These are phyloP conservation scores for Sycophila sp. DNA, from an alignment of 1,140 invertebrate genomes.

Conservation along the genomic window DNA sequence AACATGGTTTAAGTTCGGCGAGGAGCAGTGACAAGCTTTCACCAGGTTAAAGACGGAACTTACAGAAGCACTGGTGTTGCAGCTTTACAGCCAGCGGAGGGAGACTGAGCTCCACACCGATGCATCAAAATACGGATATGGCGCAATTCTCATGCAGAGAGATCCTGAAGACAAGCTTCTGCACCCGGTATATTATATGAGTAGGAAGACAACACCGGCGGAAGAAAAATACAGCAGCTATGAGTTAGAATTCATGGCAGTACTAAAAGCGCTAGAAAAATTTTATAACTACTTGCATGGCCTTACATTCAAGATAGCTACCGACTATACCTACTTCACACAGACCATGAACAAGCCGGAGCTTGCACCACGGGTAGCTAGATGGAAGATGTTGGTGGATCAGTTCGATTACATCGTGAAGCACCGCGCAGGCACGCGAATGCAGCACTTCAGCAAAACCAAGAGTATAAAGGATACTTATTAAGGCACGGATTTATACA, in stretches of 20 bases:
- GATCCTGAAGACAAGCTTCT: slow-evolving; percentile 33
- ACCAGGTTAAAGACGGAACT: background rate
- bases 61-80: background rate
- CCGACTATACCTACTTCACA: slow-evolving; percentile 53
- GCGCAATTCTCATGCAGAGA: slow-evolving; percentile 51
- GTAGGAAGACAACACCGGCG: slow-evolving; percentile 28
- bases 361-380: background rate
- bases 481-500: too few species aligned
- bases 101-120: slow-evolving; percentile 47
- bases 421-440: background rate
- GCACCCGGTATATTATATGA: slow-evolving; percentile 40
- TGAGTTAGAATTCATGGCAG: slow-evolving; percentile 36
- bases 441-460: background rate
- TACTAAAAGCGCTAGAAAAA: slow-evolving; percentile 34
- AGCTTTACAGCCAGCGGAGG: slow-evolving; percentile 6
- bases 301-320: slow-evolving; percentile 53
- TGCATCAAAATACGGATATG: slow-evolving; percentile 49
- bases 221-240: slow-evolving; percentile 38
- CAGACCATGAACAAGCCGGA: background rate
- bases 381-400: background rate
- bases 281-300: slow-evolving; percentile 52
- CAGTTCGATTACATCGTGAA: background rate
- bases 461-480: too few species aligned
- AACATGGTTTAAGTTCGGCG: background rate
- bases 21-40: slow-evolving; percentile 9